These are phyloP conservation scores for Amblyjoppa fuscipennis DNA, from an alignment of 2,888 invertebrate genomes.

Conservation along the genomic window DNA sequence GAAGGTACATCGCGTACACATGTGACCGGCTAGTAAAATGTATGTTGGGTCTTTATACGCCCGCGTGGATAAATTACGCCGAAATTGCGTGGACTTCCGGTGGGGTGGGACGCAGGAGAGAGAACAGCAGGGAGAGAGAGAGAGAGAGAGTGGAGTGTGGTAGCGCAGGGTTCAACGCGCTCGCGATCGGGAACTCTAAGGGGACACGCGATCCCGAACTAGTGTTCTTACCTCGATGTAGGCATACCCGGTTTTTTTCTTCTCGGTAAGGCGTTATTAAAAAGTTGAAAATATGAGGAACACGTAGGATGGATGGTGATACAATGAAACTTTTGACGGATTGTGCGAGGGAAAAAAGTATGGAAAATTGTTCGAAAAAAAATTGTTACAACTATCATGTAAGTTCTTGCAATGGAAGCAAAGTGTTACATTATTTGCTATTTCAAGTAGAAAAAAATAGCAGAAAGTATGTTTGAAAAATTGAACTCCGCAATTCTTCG, in stretches of 20 bases:
- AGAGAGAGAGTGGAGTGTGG: constrained; percentile 22
- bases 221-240: constrained; percentile 34
- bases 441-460: background rate
- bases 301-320: background rate
- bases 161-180: constrained; percentile 57
- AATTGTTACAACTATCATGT: background rate
- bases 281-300: constrained; percentile 20
- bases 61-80: constrained; percentile 66
- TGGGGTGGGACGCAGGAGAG: constrained; percentile 45
- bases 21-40: constrained; percentile 36
- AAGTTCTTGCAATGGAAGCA: background rate
- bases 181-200: constrained; percentile 50
- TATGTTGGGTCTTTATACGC: constrained; percentile 62
- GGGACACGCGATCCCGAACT: constrained; percentile 54
- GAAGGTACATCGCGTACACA: constrained; percentile 37
- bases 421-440: background rate
- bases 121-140: constrained; percentile 13
- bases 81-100: constrained; percentile 65
- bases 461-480: background rate
- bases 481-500: too few species aligned
- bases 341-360: background rate
- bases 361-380: background rate
- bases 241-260: constrained; percentile 39
- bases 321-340: background rate
- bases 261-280: constrained; percentile 32